Evolutionary conservation across 1,140 invertebrate genomes (phyloP).

Genomic region (Agraylea sexmaculata): DNA sequence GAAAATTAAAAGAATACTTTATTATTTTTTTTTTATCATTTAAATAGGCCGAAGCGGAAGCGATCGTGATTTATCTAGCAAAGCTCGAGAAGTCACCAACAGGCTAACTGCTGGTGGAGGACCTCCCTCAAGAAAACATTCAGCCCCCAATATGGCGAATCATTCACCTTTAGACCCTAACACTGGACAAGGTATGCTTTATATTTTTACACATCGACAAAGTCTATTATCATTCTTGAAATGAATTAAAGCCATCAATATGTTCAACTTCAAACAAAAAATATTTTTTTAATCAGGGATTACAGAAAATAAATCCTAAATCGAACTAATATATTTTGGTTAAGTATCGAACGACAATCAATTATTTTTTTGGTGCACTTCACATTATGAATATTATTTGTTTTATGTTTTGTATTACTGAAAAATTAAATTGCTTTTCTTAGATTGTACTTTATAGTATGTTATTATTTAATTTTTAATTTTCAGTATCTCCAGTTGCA

Average conservation of each 20-base stretch:
- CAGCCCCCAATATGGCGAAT: slow-evolving; percentile 11
- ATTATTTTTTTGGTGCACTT: too few species aligned
- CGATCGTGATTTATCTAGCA: slow-evolving; percentile 38
- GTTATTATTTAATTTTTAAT: slow-evolving; percentile 18
- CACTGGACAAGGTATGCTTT: slow-evolving; percentile 15
- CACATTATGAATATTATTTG: too few species aligned
- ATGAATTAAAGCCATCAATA: too few species aligned
- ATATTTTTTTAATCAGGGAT: too few species aligned
- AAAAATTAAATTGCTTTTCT: neutral
- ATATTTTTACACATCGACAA: too few species aligned
- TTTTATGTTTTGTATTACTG: too few species aligned
- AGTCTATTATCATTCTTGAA: too few species aligned
- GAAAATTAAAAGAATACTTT: neutral
- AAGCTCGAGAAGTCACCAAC: slow-evolving; percentile 37
- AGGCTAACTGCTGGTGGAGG: slow-evolving; percentile 27
- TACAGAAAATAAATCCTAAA: too few species aligned
- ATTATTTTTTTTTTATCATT: slow-evolving; percentile 3
- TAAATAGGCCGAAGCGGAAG: slow-evolving; percentile 39
- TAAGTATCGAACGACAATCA: too few species aligned
- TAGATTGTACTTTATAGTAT: neutral
- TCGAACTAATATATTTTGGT: too few species aligned
- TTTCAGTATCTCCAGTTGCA: slow-evolving; percentile 47
- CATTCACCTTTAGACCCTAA: slow-evolving; percentile 9
- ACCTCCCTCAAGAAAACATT: slow-evolving; percentile 21
- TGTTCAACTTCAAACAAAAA: too few species aligned